These are phyloP conservation scores for Taeniopygia guttata DNA, from an alignment of 2,797 vertebrate genomes.

Conservation along the genomic window DNA sequence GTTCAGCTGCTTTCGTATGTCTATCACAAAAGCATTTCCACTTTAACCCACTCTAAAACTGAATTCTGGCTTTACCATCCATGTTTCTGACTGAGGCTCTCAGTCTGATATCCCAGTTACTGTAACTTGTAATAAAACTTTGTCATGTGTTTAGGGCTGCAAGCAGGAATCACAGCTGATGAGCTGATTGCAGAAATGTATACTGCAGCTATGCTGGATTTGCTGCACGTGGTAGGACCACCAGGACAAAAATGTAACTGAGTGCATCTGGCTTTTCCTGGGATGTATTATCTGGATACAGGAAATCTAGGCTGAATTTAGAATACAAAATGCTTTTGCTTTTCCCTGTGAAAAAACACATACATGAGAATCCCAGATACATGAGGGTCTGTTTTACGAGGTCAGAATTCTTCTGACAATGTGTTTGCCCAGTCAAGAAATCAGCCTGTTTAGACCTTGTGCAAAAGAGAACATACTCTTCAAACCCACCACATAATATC, in stretches of 20 bases:
- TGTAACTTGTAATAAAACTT: background rate
- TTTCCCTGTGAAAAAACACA: background rate
- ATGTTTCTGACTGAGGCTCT: background rate
- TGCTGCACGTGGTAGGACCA: background rate
- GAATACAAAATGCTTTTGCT: background rate
- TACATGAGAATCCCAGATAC: rapidly evolving
- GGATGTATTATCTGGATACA: background rate
- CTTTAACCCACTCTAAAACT: background rate
- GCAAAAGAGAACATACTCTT: background rate
- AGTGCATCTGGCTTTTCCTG: background rate
- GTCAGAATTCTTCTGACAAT: background rate
- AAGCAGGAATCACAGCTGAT: background rate
- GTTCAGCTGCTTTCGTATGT: background rate
- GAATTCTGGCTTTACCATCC: background rate
- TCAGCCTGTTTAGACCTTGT: background rate
- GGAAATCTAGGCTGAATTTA: background rate
- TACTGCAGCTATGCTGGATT: background rate
- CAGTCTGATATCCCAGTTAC: background rate
- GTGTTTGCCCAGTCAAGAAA: background rate
- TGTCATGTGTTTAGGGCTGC: background rate
- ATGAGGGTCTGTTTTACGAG: background rate
- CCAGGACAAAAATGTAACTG: background rate
- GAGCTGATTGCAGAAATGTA: background rate
- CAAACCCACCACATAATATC: background rate
- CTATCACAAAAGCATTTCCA: background rate